phyloP scores from a whole-genome alignment of 2,797 vertebrate species.

The Xerus rutilus region DNA sequence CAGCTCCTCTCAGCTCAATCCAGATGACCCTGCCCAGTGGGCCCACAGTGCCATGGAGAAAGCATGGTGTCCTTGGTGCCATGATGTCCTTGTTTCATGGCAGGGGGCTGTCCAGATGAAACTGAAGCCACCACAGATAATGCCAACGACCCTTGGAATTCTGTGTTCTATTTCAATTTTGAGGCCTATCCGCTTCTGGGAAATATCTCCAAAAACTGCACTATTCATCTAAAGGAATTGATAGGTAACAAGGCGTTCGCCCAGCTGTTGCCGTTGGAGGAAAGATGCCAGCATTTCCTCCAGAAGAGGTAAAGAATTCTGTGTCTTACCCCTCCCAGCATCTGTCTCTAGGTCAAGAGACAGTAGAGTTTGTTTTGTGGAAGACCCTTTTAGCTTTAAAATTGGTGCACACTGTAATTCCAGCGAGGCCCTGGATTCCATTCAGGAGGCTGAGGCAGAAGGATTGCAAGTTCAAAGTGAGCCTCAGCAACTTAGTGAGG shows the following conservation, averaged over 20 bases:
- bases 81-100: fast-evolving
- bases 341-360: not conserved
- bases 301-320: slow-evolving; percentile 79
- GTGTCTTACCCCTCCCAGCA: not conserved
- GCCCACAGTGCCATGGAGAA: not conserved
- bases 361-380: not conserved
- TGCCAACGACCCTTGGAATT: not conserved
- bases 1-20: not conserved
- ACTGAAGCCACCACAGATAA: not conserved
- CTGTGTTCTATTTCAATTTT: slow-evolving; percentile 87
- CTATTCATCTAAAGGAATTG: not conserved
- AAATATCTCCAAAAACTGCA: slow-evolving; percentile 61
- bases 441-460: too few species aligned
- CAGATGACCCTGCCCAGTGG: not conserved
- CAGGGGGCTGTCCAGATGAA: slow-evolving; percentile 65
- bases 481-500: too few species aligned
- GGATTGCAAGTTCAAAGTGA: too few species aligned
- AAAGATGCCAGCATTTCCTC: slow-evolving; percentile 84
- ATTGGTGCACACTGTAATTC: too few species aligned
- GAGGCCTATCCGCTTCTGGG: slow-evolving; percentile 78
- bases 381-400: not conserved
- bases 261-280: slow-evolving; percentile 74
- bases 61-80: fast-evolving
- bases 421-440: too few species aligned
- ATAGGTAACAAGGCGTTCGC: not conserved